A percentile compares a stretch with the other conserved stretches of the same genome.
Conservation (phyloP, 2,888 invertebrate species). For the Sabellastarte sp. region DNA sequence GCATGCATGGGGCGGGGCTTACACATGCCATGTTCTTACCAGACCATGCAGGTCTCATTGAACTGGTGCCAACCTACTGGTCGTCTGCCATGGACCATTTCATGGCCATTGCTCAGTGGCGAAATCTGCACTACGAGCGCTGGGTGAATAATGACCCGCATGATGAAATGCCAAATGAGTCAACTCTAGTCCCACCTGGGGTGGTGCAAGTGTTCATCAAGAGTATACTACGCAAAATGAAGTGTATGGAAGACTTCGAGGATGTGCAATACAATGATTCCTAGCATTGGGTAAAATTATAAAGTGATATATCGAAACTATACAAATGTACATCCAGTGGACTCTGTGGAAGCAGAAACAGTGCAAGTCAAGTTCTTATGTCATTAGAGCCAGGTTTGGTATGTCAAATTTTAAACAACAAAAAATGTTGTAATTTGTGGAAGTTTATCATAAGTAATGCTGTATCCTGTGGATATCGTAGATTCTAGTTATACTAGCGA, state of each 20-base stretch:
- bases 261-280: too few relatives aligned
- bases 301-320: too few relatives aligned
- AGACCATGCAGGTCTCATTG: conserved; percentile 45
- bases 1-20: conserved; percentile 58
- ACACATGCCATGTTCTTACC: conserved; percentile 53
- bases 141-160: conserved; percentile 47
- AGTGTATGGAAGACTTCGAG: background rate
- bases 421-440: too few relatives aligned
- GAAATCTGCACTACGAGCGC: conserved; percentile 42
- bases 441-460: too few relatives aligned
- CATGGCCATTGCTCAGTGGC: conserved; percentile 49
- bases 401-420: too few relatives aligned
- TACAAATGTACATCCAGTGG: too few relatives aligned
- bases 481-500: too few relatives aligned
- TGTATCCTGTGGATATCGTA: too few relatives aligned
- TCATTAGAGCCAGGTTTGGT: too few relatives aligned
- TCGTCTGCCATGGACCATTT: conserved; percentile 44
- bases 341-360: too few relatives aligned
- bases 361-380: too few relatives aligned
- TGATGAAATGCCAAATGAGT: conserved; percentile 22
- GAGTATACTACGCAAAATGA: conserved; percentile 36
- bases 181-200: conserved; percentile 24
- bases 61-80: conserved; percentile 47
- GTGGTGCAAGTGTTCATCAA: conserved; percentile 19
- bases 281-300: too few relatives aligned